Evolutionary conservation across 2,113 vertebrate species (phyloP), one percentile per base, ranked within the genome.

Genomic region (Scopus umbretta): DNA sequence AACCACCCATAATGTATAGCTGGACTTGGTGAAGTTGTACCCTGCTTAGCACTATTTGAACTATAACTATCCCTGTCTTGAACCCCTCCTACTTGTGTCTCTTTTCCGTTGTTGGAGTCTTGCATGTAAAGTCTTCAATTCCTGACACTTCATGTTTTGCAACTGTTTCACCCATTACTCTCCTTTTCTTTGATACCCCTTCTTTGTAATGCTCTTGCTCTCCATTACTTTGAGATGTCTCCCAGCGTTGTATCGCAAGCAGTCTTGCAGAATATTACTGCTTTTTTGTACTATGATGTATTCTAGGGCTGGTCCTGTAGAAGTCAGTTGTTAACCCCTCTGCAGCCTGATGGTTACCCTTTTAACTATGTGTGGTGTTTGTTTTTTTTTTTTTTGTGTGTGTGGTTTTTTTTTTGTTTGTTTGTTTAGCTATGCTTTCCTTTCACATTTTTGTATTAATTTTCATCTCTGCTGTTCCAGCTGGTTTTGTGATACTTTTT

Each of bases 1-100:
- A 72, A 12, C 13, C 3, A 15, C 16, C 14, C 1, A 1, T 38
- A 58, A 17, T 0, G 0, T 12, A 13, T 42, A 61, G 13, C 42
- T 58, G 27, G 21, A 17, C n/a, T 72, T 67, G 8, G 16, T 67
- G 56, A 50, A 42, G 20, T 43, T 75, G 67, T 34, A n/a, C 6
- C 5, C 14, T 43, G 18, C 34, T 88, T 85, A n/a, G 43, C 10
- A 11, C 22, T 49, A 5, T 17, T 76, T 49, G 38, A 45, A 30
- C 50, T 74, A 15, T 23, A 58, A 25, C 13, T 42, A 0, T 12
- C 25, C 84, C 27, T 75, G 16, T 42, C 53, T 76, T 90, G 18
- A 88, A 45, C 30, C 2, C 3, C 3, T 86, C 11, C 17, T 32
- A 10, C 20, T 66, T 76, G 17, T 84, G 47, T 84, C 13, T 65